Percentiles rank a stretch among this genome's conserved stretches.
phyloP scores from a whole-genome alignment of 2,113 vertebrate species.

The Thalassoma bifasciatum region DNA sequence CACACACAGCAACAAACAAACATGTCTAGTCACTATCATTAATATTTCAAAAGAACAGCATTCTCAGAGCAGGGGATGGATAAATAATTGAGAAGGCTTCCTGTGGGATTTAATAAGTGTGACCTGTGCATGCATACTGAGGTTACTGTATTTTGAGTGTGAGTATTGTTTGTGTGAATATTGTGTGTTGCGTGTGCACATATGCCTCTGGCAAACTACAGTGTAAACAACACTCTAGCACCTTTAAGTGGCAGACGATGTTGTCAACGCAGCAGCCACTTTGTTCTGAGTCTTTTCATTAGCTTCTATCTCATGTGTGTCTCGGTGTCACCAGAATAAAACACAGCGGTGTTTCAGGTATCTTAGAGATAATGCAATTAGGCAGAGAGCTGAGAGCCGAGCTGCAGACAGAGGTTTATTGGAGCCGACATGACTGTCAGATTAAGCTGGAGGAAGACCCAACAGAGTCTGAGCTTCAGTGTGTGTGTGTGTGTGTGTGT shows the following conservation, averaged over 20 bases:
- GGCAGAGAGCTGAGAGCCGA: constrained; percentile 13
- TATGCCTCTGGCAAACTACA: neutral
- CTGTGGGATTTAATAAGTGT: constrained; percentile 48
- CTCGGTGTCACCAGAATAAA: constrained; percentile 27
- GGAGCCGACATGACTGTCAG: constrained; percentile 56
- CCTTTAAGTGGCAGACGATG: neutral
- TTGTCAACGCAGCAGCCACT: constrained; percentile 8
- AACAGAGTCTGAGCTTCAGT: constrained; percentile 36
- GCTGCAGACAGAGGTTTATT: constrained; percentile 45
- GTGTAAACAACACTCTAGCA: neutral
- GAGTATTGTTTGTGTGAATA: constrained; percentile 11
- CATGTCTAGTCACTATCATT: constrained; percentile 54
- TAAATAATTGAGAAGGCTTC: constrained; percentile 61
- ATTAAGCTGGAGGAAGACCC: constrained; percentile 47
- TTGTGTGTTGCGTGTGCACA: neutral
- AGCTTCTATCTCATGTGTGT: constrained; percentile 14
- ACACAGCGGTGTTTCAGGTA: constrained; percentile 48
- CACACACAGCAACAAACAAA: constrained; percentile 16
- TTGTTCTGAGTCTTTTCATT: neutral
- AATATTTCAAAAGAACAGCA: constrained; percentile 72
- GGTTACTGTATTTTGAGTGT: constrained; percentile 4
- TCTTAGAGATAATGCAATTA: constrained; percentile 59
- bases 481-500: constrained; percentile 23
- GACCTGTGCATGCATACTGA: constrained; percentile 27
- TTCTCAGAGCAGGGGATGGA: constrained; percentile 45